Percentiles rank a stretch among this genome's conserved stretches.
Conservation (phyloP, 2,888 invertebrate genomes). For the Orthosia incerta region DNA sequence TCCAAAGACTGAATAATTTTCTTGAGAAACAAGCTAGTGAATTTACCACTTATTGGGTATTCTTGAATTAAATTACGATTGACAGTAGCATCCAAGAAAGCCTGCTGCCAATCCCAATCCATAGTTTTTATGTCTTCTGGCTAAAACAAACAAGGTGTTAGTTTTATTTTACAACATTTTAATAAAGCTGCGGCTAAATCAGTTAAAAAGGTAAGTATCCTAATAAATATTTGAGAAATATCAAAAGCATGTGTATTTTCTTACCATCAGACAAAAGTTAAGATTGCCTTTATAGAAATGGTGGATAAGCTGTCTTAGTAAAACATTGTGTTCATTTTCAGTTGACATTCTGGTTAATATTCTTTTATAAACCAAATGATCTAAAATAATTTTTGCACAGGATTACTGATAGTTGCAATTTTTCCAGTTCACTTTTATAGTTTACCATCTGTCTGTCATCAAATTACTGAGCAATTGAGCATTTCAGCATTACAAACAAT, state of each 20-base stretch:
- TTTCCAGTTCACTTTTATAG: no score
- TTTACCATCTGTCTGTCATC: no score
- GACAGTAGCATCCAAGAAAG: conserved; percentile 91
- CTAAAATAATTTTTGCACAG: not conserved
- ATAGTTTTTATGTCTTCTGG: conserved; percentile 73
- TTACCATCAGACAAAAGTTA: conserved; percentile 71
- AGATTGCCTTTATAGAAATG: conserved; percentile 72
- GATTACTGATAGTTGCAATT: no score
- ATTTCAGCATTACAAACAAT: no score
- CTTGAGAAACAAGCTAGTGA: conserved; percentile 93
- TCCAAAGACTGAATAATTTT: conserved; percentile 92
- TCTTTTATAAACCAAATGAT: not conserved
- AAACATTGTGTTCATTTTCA: conserved; percentile 11
- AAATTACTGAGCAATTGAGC: no score
- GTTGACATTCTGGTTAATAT: conserved; percentile 32
- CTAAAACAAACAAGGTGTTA: conserved; percentile 71
- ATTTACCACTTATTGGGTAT: conserved; percentile 92
- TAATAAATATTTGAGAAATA: not conserved
- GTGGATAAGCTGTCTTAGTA: conserved; percentile 59
- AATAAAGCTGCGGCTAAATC: not conserved
- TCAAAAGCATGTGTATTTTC: not conserved
- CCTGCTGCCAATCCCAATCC: conserved; percentile 90
- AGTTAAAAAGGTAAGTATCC: not conserved
- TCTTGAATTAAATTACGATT: conserved; percentile 87
- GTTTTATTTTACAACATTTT: not conserved